Percentiles rank a stretch among this genome's conserved stretches.
These are phyloP conservation scores for Azorinus chamasolen DNA, from an alignment of 2,888 invertebrate species.

Conservation along the genomic window DNA sequence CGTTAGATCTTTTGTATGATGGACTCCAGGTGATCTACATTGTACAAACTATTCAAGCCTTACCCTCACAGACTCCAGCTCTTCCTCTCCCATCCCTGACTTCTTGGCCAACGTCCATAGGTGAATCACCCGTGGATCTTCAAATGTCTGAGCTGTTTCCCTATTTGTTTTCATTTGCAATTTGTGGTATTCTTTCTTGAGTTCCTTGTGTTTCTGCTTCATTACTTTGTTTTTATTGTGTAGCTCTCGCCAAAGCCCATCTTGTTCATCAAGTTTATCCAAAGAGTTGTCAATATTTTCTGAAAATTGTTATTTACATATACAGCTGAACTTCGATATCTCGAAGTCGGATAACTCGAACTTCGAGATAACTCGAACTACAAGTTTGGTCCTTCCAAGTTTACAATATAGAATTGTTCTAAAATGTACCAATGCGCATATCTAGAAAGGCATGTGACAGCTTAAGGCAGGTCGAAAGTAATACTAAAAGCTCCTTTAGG, in stretches of 20 bases:
- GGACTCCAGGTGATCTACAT: too few species aligned
- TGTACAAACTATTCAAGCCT: too few species aligned
- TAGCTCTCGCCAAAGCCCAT: conserved; percentile 34
- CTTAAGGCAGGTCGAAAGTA: too few species aligned
- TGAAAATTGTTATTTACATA: conserved; percentile 14
- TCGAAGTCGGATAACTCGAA: too few species aligned
- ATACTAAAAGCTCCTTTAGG: too few species aligned
- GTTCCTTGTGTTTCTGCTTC: conserved; percentile 58
- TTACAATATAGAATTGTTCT: too few species aligned
- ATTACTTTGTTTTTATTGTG: conserved; percentile 49
- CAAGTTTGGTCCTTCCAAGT: neutral
- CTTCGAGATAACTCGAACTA: too few species aligned
- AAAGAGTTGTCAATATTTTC: conserved; percentile 51
- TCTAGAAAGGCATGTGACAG: too few species aligned
- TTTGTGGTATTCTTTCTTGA: conserved; percentile 87
- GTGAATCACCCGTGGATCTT: conserved; percentile 96
- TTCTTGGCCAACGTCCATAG: conserved; percentile 94
- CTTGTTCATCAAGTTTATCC: conserved; percentile 55
- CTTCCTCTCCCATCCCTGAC: conserved; percentile 93
- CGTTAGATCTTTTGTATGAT: too few species aligned
- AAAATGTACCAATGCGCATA: too few species aligned
- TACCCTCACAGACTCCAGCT: conserved; percentile 94
- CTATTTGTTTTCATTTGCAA: conserved; percentile 60
- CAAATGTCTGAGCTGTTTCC: conserved; percentile 90
- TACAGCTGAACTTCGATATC: too few species aligned